Evolutionary conservation across 2,888 invertebrate genomes (phyloP).

Genomic region (Epirrhoe alternata): DNA sequence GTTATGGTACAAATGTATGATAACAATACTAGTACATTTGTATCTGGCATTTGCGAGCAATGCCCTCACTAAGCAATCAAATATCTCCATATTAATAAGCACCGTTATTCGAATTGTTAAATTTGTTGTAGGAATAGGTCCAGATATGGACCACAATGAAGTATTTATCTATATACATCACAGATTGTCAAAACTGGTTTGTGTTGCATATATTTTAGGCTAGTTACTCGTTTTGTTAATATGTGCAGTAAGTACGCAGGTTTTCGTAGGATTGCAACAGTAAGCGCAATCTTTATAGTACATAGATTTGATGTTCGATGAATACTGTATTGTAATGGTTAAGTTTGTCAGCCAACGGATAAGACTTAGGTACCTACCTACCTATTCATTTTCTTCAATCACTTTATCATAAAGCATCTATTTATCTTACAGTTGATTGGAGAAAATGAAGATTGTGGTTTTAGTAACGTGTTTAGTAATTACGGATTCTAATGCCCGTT

Average conservation of each 20-base stretch:
- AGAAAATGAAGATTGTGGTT: conserved; percentile 10
- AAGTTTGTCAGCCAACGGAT: conserved; percentile 45
- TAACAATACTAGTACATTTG: not conserved
- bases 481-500: conserved; percentile 20
- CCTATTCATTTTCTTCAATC: not conserved
- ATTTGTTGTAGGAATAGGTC: conserved; percentile 33
- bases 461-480: not conserved
- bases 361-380: not conserved
- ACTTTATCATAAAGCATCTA: not conserved
- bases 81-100: conserved; percentile 40
- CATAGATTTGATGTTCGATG: conserved; percentile 8
- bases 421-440: not conserved
- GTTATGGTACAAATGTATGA: not conserved
- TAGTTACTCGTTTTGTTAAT: conserved; percentile 22
- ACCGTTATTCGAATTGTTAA: conserved; percentile 37
- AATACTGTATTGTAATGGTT: conserved; percentile 37
- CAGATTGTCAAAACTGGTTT: conserved; percentile 10
- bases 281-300: conserved; percentile 19
- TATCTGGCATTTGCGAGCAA: conserved; percentile 3
- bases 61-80: conserved; percentile 47
- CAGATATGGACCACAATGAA: conserved; percentile 9
- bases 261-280: conserved; percentile 24
- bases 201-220: conserved; percentile 10
- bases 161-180: conserved; percentile 12
- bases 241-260: conserved; percentile 22